Base-by-base conservation (phyloP, 1,140 invertebrate genomes). In the Pogonognathellus flavescens region DNA sequence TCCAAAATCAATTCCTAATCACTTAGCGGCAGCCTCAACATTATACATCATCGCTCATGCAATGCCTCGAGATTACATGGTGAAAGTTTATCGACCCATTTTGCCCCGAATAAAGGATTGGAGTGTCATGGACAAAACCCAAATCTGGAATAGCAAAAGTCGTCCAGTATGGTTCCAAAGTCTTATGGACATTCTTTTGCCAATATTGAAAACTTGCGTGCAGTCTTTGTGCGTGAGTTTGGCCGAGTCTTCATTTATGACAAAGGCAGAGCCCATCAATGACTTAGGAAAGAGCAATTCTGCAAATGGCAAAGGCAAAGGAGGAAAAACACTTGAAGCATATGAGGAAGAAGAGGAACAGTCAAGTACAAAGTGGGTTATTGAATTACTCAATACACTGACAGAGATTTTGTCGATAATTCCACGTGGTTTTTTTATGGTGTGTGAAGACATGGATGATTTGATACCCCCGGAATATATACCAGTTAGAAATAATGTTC, bases 401-500 rank as follows among this genome's bases (percentile, higher is more conserved):
- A 87, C 88, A 8, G 88, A 89, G 22, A 85, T 86, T 10, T 50
- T 88, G 50, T 87, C 86, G 7, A 86, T 89, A 3, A 83, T 89
- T n/a, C 88, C 88, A 20, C 62, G 87, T 41, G 87, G 87, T 41
- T 89, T 89, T 66, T 89, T 89, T 55, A 25, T 87, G 16, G 85
- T 89, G 25, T 88, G 87, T 86, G 87, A 89, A 87, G 88, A 89
- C 80, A 89, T 89, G 84, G 88, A 89, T 82, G 88, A 89, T 25
- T 50, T 87, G 41, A 85, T 88, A 25, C 88, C 88, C 11, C 82
- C 57, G 9, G 22, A 72, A 60, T 86, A 57, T 70, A n/a, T 76
- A 10, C 88, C 88, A 13, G 85, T 87, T 0, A 16, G 88, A 52
- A 85, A 85, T 57, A 86, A 86, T 60, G 86, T 87, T 14, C 84